Percentiles rank a stretch among this genome's conserved stretches.
Conservation (phyloP, 2,113 vertebrate genomes). For the Shinisaurus crocodilurus region DNA sequence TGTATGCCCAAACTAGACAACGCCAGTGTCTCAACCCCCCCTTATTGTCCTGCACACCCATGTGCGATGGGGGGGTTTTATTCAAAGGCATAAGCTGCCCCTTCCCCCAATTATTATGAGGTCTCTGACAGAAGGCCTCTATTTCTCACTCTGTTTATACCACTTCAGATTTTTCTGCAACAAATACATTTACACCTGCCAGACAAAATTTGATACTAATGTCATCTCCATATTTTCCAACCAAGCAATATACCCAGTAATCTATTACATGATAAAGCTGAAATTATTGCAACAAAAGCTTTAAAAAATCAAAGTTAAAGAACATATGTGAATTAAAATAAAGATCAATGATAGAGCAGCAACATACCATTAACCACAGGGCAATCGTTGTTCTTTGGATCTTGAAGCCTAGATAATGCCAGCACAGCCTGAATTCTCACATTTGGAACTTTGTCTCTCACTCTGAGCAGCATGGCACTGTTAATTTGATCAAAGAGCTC, state of each 20-base stretch:
- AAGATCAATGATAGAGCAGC: not conserved
- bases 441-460: constrained; percentile 94
- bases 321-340: constrained; percentile 10
- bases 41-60: not conserved
- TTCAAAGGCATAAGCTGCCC: too few relatives aligned
- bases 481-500: constrained; percentile 93
- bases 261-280: not conserved
- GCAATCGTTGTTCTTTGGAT: constrained; percentile 88
- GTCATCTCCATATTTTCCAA: not conserved
- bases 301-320: constrained; percentile 24
- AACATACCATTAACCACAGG: constrained; percentile 87
- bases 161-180: not conserved
- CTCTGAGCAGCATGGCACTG: constrained; percentile 89
- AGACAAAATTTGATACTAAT: not conserved
- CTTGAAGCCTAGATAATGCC: constrained; percentile 94
- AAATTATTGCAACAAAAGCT: not conserved
- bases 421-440: constrained; percentile 94
- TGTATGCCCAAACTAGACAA: not conserved
- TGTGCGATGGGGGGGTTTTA: not conserved
- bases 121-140: not conserved
- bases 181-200: not conserved
- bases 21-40: not conserved
- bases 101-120: not conserved
- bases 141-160: not conserved
- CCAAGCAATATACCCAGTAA: not conserved